phyloP scores from a whole-genome alignment of 2,888 invertebrate species.

The Creontiades dilutus region DNA sequence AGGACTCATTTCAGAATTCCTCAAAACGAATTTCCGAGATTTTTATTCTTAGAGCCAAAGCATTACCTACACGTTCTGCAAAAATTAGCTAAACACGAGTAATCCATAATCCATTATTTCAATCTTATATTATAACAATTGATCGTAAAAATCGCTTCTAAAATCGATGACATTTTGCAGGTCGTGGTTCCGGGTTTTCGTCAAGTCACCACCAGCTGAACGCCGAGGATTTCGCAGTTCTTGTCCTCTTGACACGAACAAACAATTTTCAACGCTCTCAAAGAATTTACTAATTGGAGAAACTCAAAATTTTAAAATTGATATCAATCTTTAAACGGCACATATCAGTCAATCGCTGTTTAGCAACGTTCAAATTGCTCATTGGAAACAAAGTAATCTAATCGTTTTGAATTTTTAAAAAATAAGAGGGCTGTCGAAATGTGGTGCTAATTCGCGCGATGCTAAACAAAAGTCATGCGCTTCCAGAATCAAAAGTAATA shows the following conservation, averaged over 20 bases:
- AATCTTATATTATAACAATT: too few species aligned
- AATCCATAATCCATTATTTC: too few species aligned
- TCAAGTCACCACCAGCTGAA: background rate
- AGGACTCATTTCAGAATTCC: too few species aligned
- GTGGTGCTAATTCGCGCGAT: background rate
- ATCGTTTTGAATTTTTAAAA: too few species aligned
- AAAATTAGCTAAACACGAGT: too few species aligned
- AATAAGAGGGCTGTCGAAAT: background rate
- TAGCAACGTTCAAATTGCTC: conserved; percentile 26
- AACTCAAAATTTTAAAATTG: conserved; percentile 25
- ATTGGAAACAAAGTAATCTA: background rate
- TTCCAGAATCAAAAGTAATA: background rate
- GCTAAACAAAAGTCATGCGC: background rate
- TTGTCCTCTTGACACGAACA: background rate
- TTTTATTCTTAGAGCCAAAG: too few species aligned
- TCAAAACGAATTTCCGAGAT: too few species aligned
- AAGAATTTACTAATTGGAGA: background rate
- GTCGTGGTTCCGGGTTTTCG: background rate
- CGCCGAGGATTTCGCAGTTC: background rate
- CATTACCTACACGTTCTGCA: too few species aligned
- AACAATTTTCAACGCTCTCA: background rate
- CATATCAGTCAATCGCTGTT: conserved; percentile 24
- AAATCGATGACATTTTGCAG: background rate
- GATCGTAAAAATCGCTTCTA: too few species aligned
- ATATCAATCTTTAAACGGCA: background rate